Conservation (phyloP, 2,888 invertebrate species). For the Nowickia ferox region DNA sequence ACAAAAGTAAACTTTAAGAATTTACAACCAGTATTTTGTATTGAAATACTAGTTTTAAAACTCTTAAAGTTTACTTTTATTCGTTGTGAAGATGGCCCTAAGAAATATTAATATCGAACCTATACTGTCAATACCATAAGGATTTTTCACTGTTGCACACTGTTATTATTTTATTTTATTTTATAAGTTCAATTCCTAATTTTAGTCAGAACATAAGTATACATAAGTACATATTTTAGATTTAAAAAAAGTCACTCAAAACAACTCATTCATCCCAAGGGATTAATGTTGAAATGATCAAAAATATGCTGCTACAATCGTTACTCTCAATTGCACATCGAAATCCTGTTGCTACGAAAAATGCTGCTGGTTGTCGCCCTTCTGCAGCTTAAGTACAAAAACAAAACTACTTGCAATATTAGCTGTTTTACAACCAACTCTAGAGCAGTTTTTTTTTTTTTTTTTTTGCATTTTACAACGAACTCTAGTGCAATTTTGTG, state of each 20-base stretch:
- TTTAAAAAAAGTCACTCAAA: conserved; percentile 1
- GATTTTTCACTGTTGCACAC: not conserved
- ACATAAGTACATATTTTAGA: conserved; percentile 9
- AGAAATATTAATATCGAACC: no score
- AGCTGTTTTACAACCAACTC: not conserved
- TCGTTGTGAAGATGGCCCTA: no score
- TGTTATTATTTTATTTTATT: no score
- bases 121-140: no score
- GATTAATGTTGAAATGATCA: conserved; percentile 7
- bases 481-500: not conserved
- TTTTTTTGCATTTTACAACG: no score
- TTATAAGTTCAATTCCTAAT: not conserved
- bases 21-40: no score
- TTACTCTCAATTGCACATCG: conserved; percentile 1
- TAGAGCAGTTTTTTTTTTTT: no score
- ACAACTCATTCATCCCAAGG: conserved; percentile 2
- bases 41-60: no score
- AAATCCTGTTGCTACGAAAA: not conserved
- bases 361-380: not conserved
- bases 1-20: no score
- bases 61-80: no score
- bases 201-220: not conserved
- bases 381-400: not conserved
- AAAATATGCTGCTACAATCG: not conserved
- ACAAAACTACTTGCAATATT: conserved; percentile 1